These are phyloP conservation scores for Sapayoa aenigma DNA, from an alignment of 2,113 vertebrate genomes.

Conservation along the genomic window DNA sequence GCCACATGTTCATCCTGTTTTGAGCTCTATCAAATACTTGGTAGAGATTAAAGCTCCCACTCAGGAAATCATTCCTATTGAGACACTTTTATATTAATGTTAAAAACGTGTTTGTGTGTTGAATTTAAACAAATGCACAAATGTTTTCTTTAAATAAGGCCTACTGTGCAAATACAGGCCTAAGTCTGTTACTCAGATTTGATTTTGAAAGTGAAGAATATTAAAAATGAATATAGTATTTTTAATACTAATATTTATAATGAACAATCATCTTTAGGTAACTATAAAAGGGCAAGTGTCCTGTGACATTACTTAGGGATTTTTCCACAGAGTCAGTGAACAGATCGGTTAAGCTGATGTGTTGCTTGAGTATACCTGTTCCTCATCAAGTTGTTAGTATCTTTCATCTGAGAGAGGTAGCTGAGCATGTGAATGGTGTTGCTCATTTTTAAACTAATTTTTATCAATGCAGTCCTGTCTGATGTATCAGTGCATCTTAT, in stretches of 20 bases:
- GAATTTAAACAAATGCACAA: neutral
- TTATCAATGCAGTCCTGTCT: neutral
- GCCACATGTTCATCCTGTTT: constrained; percentile 24
- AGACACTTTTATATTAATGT: neutral
- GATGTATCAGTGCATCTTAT: neutral
- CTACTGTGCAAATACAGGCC: neutral
- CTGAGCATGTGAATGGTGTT: rapidly evolving
- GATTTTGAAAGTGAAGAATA: neutral
- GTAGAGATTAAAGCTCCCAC: constrained; percentile 13
- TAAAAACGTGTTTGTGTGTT: neutral
- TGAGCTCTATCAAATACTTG: neutral
- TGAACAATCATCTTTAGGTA: neutral
- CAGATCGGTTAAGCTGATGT: neutral
- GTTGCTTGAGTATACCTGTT: neutral
- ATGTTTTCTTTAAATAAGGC: neutral
- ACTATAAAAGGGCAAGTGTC: neutral
- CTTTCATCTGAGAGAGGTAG: neutral
- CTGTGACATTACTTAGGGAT: neutral
- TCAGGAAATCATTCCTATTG: constrained; percentile 1
- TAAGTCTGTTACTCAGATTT: neutral
- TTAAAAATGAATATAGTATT: neutral
- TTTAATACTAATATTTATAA: neutral
- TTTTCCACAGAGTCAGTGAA: neutral
- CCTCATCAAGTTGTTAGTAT: neutral
- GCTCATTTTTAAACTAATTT: neutral